Conservation (phyloP, 2,888 invertebrate species). For the Cancer borealis region DNA sequence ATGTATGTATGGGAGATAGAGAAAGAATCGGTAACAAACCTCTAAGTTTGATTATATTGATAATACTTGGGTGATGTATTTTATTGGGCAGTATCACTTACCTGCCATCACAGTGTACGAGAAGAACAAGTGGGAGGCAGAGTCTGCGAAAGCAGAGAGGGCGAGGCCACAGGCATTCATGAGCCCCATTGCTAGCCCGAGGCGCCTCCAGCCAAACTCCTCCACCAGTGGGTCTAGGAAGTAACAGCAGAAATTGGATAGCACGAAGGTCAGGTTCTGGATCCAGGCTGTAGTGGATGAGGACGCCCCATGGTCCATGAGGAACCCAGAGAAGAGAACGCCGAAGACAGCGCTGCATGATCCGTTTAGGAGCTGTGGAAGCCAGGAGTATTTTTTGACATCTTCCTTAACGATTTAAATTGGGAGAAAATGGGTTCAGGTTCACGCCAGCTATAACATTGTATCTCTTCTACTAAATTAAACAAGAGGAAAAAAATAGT, state of each 20-base stretch:
- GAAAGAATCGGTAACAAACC: too few species aligned
- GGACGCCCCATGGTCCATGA: neutral
- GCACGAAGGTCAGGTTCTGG: neutral
- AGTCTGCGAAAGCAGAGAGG: neutral
- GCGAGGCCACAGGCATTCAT: neutral
- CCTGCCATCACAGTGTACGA: neutral
- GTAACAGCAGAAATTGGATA: neutral
- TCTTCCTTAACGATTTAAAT: too few species aligned
- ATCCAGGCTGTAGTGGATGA: neutral
- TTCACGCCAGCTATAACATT: too few species aligned
- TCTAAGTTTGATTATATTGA: neutral
- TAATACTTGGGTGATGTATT: neutral
- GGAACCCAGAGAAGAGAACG: neutral
- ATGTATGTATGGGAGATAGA: too few species aligned
- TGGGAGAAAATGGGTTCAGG: too few species aligned
- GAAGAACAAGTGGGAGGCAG: neutral
- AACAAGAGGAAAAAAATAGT: neutral
- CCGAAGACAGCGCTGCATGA: neutral
- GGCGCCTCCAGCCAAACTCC: neutral
- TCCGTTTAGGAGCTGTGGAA: neutral
- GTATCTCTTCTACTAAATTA: too few species aligned
- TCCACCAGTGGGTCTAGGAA: neutral
- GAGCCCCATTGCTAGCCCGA: neutral
- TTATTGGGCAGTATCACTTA: neutral
- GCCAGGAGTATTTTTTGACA: too few species aligned